These are phyloP conservation scores for Solea solea DNA, from an alignment of 2,113 vertebrate species.

Conservation along the genomic window DNA sequence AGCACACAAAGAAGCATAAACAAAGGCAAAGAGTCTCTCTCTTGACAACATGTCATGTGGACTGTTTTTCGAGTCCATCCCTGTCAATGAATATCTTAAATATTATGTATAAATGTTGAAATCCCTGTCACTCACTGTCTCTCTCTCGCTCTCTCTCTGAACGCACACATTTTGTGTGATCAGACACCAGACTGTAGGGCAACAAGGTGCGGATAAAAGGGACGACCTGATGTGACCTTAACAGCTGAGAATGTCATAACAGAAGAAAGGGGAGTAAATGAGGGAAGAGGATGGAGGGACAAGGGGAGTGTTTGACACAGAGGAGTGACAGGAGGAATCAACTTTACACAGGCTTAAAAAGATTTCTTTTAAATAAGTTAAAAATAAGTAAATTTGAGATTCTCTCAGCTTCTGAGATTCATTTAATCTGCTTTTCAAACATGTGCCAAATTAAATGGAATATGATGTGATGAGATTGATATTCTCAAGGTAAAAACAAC, in stretches of 20 bases:
- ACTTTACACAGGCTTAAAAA: background rate
- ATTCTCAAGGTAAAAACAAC: too few species aligned
- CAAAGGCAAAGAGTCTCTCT: background rate
- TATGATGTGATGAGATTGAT: too few species aligned
- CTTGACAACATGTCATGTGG: background rate
- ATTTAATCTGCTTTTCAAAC: too few species aligned
- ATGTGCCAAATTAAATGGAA: too few species aligned
- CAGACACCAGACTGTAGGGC: background rate
- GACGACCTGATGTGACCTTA: conserved; percentile 22
- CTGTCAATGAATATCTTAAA: background rate
- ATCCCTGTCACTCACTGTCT: background rate
- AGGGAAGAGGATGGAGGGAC: background rate
- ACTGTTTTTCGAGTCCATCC: background rate
- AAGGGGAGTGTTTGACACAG: background rate
- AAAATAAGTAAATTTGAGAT: background rate
- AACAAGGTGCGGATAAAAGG: conserved; percentile 34
- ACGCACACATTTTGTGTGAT: conserved; percentile 26
- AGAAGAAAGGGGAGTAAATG: conserved; percentile 18
- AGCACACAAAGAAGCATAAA: background rate
- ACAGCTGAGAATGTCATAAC: conserved; percentile 65
- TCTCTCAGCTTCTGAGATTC: too few species aligned
- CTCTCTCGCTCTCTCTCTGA: background rate
- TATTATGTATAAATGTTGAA: background rate
- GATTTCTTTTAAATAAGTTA: background rate
- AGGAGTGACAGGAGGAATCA: background rate